Conservation (phyloP, 2,113 vertebrate species). For the Pteronura brasiliensis region DNA sequence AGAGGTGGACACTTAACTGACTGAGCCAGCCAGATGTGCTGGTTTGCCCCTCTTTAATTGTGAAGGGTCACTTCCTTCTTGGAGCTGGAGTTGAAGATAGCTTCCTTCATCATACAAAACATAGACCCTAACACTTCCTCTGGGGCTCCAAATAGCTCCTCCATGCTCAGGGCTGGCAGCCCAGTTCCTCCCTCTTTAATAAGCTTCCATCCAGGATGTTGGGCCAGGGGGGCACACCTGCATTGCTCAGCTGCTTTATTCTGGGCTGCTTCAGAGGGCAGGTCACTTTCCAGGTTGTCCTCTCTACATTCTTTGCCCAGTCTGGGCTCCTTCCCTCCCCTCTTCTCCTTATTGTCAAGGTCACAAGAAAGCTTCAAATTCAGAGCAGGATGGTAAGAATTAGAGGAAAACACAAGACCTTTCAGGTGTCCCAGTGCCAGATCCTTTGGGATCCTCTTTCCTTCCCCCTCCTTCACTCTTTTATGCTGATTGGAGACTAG, state of each 20-base stretch:
- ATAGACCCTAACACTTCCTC: background rate
- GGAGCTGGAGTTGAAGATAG: background rate
- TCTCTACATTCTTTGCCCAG: background rate
- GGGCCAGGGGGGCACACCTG: rapidly evolving
- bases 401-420: background rate
- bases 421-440: background rate
- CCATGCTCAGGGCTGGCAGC: background rate
- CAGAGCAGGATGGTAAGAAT: background rate
- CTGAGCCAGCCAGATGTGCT: background rate
- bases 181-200: background rate
- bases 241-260: background rate
- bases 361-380: background rate
- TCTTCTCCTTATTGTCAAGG: background rate
- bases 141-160: background rate
- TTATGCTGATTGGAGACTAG: background rate
- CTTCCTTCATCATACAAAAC: background rate
- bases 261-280: background rate
- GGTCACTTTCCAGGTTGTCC: background rate
- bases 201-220: background rate
- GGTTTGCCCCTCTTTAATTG: background rate
- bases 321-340: background rate
- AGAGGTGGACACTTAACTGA: background rate
- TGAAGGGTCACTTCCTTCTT: background rate
- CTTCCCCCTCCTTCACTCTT: background rate
- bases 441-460: background rate